Evolutionary conservation across 2,797 vertebrate genomes (phyloP), one percentile per base, ranked within the genome.

Genomic region (Microhierax caerulescens): DNA sequence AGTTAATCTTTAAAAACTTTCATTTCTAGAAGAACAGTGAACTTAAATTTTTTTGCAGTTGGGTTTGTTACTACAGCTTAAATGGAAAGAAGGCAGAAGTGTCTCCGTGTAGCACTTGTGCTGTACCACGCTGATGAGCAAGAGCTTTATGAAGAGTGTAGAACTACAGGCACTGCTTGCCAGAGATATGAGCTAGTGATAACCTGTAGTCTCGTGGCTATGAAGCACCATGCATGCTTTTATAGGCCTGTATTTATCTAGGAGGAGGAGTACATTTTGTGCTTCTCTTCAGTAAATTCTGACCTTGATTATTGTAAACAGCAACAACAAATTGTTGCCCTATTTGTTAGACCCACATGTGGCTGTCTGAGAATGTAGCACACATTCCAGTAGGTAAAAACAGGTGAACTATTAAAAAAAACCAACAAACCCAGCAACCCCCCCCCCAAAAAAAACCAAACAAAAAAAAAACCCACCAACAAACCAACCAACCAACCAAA

Each of bases 281-380:
- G 45, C 36, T 60, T 91, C 94, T 95, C 60, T 59, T 96, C 41
- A 37, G 50, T 50, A 63, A 95, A 94, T 91, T 85, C 57, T 47
- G 64, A 84, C 48, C 70, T 93, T 68, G n/a, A 76, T 72, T 43
- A 27, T 15, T 85, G 45, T 94, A 39, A 78, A 24, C 47, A 77
- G 69, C 70, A 95, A 65, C 32, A 61, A 23, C 48, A 47, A 36
- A 47, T 72, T n/a, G 57, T 36, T 63, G 79, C 85, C 60, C 68
- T 30, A 1, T 84, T 74, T 88, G 43, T 96, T 95, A 97, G 79
- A 95, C 85, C 30, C 13, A 17, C 7, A 9, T 69, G 68, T 48
- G 72, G 9, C 60, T 81, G 21, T 69, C 50, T 83, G 60, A 48
- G 76, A 96, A 91, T 74, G 41, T 30, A 92, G 36, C 39, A 80